Percentiles rank a stretch among this genome's conserved stretches.
phyloP scores from a whole-genome alignment of 2,797 vertebrate genomes.

The Glyptemys insculpta region DNA sequence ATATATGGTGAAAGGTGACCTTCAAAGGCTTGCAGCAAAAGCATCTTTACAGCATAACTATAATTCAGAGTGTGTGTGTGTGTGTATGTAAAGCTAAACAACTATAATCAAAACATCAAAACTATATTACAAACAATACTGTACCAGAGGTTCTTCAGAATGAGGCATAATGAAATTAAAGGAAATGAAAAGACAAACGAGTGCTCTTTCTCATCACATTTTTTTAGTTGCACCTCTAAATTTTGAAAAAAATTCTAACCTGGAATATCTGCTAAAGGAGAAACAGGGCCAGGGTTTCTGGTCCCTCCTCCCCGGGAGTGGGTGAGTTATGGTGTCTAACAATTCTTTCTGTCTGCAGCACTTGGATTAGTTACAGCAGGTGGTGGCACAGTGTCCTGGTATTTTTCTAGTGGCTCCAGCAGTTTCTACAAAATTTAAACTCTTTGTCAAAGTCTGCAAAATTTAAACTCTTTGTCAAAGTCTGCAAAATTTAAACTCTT shows the following conservation, averaged over 20 bases:
- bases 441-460: background rate
- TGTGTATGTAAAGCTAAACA: background rate
- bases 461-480: background rate
- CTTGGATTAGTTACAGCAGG: background rate
- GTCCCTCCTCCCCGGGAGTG: background rate
- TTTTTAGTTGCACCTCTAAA: background rate
- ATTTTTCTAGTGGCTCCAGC: background rate
- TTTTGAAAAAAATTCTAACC: background rate
- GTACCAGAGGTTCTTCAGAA: background rate
- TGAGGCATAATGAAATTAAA: background rate
- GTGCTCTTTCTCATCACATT: background rate
- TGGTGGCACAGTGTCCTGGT: background rate
- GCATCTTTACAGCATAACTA: background rate
- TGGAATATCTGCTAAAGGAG: background rate
- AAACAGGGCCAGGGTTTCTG: background rate
- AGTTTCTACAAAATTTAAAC: background rate
- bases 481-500: background rate
- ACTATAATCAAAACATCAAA: background rate
- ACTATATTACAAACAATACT: background rate
- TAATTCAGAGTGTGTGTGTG: background rate
- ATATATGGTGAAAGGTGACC: background rate
- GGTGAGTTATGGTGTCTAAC: background rate
- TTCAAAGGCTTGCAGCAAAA: background rate
- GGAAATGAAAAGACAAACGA: background rate
- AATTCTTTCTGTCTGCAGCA: background rate